Base-by-base conservation (phyloP, 2,888 invertebrate species). In the Schizaphis graminum region DNA sequence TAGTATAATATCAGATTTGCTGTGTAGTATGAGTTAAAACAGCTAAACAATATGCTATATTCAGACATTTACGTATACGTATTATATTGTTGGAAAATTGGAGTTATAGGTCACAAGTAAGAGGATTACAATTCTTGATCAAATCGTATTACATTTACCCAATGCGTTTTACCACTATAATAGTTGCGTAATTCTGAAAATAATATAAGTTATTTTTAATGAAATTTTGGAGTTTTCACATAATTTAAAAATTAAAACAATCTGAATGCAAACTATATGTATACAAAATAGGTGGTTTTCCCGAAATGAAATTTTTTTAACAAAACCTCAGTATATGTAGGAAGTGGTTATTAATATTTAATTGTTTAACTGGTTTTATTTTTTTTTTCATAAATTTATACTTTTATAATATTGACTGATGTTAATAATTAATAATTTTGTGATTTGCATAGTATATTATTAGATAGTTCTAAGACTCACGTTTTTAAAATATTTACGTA, bases 381-480 rank as follows among this genome's bases (percentile, higher is more conserved):
- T 28, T 41, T 28, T 91, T 84, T 28, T 41, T 57, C 24, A 77
- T 16, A 90, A 21, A 13, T 56, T 1, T 28, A 61, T 77, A 35
- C 0, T 35, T 77, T 35, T 77, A 35, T 77, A 35, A 2, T 35
- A 77, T 57, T 57, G 26, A 44, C n/a, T 77, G 56, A 24, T 56
- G 44, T 53, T 57, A 86, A 57, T n/a, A 41, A 47, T 47, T 47
- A 53, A 53, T 21, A 16, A 91, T 24, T 77, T 77, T 77, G 8
- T 0, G 21, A 77, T 77, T 77, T 84, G 56, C 53, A 91, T 47
- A 91, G 84, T 57, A 85, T 44, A 90, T n/a, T n/a, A 87, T 35
- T 26, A 47, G 61, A 86, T 47, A 47, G 56, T 47, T 61, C 35
- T 13, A 35, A 86, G 47, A 86, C 13, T 91, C 35, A 21, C 35